Conservation (phyloP, 2,888 invertebrate genomes). For the Gryllus longicercus region DNA sequence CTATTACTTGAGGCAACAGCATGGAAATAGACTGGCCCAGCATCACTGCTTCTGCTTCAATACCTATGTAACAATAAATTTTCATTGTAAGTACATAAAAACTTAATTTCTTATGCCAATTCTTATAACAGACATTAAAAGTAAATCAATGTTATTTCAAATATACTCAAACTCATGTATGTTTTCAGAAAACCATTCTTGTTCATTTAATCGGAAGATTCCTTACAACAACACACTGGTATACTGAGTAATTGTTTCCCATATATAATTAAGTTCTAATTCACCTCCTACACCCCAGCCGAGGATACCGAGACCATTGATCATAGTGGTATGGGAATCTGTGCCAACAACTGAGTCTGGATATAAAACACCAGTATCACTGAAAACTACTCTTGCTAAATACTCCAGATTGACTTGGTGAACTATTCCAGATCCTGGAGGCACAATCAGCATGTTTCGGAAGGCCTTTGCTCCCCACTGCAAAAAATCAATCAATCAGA, state of each 20-base stretch:
- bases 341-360: constrained; percentile 95
- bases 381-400: constrained; percentile 85
- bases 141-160: too few relatives aligned
- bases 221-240: too few relatives aligned
- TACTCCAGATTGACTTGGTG: constrained; percentile 98
- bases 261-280: not conserved
- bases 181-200: too few relatives aligned
- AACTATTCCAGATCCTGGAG: constrained; percentile 96
- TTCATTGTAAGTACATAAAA: too few relatives aligned
- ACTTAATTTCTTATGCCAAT: too few relatives aligned
- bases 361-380: constrained; percentile 61
- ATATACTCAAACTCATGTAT: not conserved
- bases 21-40: constrained; percentile 95
- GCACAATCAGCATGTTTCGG: constrained; percentile 93
- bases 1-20: constrained; percentile 93
- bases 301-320: constrained; percentile 92
- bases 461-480: constrained; percentile 97
- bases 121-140: too few relatives aligned
- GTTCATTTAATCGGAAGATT: too few relatives aligned
- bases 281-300: constrained; percentile 93
- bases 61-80: constrained; percentile 54
- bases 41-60: constrained; percentile 99
- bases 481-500: constrained; percentile 40
- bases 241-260: too few relatives aligned
- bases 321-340: constrained; percentile 99